Base-by-base conservation (phyloP, 2,797 vertebrate genomes). In the Characodon lateralis region DNA sequence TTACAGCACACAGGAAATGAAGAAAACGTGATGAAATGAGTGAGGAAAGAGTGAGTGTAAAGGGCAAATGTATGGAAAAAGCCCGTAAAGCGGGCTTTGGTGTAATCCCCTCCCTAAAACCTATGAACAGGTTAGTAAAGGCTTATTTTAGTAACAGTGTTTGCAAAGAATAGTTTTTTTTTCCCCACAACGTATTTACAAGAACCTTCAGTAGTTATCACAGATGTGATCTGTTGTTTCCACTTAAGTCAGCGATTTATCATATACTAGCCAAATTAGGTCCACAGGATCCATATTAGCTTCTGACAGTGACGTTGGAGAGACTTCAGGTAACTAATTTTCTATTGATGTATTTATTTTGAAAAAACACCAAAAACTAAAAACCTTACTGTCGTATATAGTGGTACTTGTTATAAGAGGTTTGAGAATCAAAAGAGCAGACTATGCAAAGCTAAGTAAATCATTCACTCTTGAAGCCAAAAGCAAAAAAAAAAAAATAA, bases 1-100 rank as follows among this genome's bases (percentile, higher is more conserved):
- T 84, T 72, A 82, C 88, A 79, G 81, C 83, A 85, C 82, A 85
- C 87, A 93, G 93, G 93, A 95, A 94, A 93, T 94, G 83, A 94
- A 89, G 90, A 92, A 94, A 94, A 86, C 7, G 58, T 89, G 88
- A 89, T 85, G 87, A 91, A 91, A 89, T 78, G 73, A 85, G 76
- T 85, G 82, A 58, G 74, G 79, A 78, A 83, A 89, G 81, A n/a
- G 65, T 74, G 71, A 81, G 82, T 72, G 81, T 85, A 59, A 85
- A 78, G 76, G 82, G 79, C 71, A 89, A 80, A 78, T 51, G 13
- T 31, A 31, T 2, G 31, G 31, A 31, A 31, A 31, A 31, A 31
- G 31, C 31, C 31, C 31, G 13, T 61, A 12, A 39, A 65, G 61
- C 31, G 22, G 16, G 20, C 16, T 22, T 28, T 31, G 26, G 59